phyloP scores from a whole-genome alignment of 2,113 vertebrate genomes.

The Aspiorhynchus laticeps region DNA sequence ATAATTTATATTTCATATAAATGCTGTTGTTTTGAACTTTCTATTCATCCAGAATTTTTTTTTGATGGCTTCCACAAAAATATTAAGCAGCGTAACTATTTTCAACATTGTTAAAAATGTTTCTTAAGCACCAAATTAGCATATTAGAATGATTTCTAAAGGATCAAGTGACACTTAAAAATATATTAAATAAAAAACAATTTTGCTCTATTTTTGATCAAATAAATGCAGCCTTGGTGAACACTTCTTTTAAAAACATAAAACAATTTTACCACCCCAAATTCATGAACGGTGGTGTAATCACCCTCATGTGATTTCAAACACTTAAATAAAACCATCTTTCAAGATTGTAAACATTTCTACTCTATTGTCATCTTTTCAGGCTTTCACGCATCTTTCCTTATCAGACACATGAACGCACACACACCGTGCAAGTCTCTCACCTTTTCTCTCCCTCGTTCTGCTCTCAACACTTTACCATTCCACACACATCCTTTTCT shows the following conservation, averaged over 20 bases:
- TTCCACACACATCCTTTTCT: slow-evolving; percentile 11
- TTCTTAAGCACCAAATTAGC: not conserved
- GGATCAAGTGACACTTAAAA: not conserved
- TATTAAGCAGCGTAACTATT: not conserved
- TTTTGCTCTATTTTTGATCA: not conserved
- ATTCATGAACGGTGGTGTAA: not conserved
- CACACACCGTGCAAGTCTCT: slow-evolving; percentile 9
- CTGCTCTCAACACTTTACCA: slow-evolving; percentile 34
- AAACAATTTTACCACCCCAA: not conserved
- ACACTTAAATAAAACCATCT: not conserved
- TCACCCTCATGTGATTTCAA: not conserved
- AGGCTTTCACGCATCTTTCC: not conserved
- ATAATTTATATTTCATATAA: not conserved
- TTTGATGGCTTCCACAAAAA: not conserved
- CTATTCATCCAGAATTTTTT: not conserved
- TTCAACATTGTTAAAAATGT: not conserved
- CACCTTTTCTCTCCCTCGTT: slow-evolving; percentile 42
- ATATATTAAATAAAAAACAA: not conserved
- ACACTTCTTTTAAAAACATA: not conserved
- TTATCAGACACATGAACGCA: slow-evolving; percentile 8
- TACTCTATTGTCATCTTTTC: not conserved
- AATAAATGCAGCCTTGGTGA: not conserved
- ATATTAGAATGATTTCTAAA: not conserved
- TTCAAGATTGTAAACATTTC: not conserved
- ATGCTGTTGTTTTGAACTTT: not conserved